Conservation (phyloP, 2,113 vertebrate genomes). For the Coturnix japonica region DNA sequence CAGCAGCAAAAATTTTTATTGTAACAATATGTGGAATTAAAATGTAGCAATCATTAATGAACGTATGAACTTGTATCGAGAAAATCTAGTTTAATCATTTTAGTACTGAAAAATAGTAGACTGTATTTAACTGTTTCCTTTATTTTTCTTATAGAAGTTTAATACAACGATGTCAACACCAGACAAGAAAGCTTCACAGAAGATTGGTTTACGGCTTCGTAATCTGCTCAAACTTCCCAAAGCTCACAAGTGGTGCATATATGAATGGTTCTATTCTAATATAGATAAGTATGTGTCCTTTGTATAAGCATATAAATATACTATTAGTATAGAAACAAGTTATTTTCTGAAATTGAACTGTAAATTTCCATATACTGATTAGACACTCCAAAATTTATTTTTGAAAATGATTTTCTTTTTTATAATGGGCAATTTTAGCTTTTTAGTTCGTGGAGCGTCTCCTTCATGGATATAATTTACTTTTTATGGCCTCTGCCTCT, state of each 20-base stretch:
- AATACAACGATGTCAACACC: constrained; percentile 87
- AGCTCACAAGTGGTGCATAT: constrained; percentile 99
- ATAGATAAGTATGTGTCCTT: constrained; percentile 91
- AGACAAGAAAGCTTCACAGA: constrained; percentile 95
- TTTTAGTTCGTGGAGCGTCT: neutral
- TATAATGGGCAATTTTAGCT: neutral
- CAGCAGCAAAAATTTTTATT: neutral
- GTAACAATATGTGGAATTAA: neutral
- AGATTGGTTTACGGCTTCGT: constrained; percentile 93
- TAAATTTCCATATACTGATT: neutral
- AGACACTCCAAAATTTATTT: neutral
- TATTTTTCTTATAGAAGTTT: constrained; percentile 85
- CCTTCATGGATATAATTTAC: neutral
- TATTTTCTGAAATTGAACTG: neutral
- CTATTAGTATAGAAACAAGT: neutral
- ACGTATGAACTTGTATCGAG: neutral
- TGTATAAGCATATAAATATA: neutral
- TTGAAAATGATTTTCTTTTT: neutral
- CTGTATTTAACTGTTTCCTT: neutral
- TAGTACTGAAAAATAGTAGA: neutral
- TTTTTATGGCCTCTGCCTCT: neutral
- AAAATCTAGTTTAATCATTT: neutral
- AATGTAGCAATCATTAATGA: neutral
- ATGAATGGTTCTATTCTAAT: constrained; percentile 99
- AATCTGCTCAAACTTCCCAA: constrained; percentile 98